Evolutionary conservation across 2,113 vertebrate species (phyloP), one percentile per base, ranked within the genome.

Genomic region (Aleadryas rufinucha): DNA sequence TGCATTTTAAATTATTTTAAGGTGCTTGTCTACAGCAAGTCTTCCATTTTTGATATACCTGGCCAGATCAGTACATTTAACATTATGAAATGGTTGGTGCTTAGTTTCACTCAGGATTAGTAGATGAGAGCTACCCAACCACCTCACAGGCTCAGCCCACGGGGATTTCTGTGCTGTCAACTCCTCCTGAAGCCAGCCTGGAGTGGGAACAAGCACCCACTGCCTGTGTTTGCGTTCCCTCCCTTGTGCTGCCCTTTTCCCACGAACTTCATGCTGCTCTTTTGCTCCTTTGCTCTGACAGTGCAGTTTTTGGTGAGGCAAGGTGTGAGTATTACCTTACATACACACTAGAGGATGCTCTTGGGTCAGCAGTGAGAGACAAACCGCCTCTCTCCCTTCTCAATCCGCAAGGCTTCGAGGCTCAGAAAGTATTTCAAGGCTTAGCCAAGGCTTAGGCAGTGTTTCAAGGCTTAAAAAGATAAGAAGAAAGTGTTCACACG

Each of bases 301-400:
- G 12, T 0, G 35, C 6, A 0, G 21, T 2, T 60, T 68, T 45
- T 26, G 12, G 0, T 1, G 12, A 16, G 60, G 56, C 42, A 33
- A 81, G 27, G 14, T 35, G 50, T 61, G 2, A 71, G 75, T 71
- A 24, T 57, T 97, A 35, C 96, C 93, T 69, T 24, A 6, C 56
- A 49, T 39, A 49, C 3, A 84, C 97, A 85, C 97, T 95, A 97
- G 97, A 95, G 96, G 97, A 92, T 96, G 92, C 94, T 97, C 96
- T 93, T 93, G 96, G 84, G 97, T 77, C 96, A 78, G 57, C 87
- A 81, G 88, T 87, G 90, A 90, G 81, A 89, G 30, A 17, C 11
- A 28, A 54, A 8, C 20, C 11, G 17, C 56, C 28, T 28, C 21
- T 5, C 69, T 42, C 45, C 10, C 2, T 59, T 20, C 60, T 28